phyloP scores from a whole-genome alignment of 2,797 vertebrate species.

The Ptychobarbus kaznakovi region DNA sequence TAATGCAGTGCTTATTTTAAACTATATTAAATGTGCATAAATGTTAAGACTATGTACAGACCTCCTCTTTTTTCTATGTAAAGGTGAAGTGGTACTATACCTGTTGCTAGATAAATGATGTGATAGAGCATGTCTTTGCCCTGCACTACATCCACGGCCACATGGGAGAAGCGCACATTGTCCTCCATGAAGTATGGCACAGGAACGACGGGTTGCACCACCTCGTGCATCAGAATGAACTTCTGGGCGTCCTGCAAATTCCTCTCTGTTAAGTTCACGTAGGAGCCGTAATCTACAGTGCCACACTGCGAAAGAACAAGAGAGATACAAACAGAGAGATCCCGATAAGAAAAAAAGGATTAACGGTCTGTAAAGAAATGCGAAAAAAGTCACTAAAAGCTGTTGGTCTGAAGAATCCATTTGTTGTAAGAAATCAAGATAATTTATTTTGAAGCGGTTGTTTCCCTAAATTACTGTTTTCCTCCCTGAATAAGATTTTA shows the following conservation, averaged over 20 bases:
- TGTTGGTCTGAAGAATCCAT: neutral
- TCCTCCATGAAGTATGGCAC: slow-evolving; percentile 96
- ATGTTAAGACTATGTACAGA: neutral
- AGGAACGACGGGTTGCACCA: slow-evolving; percentile 88
- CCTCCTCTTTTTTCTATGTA: neutral
- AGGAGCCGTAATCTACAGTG: slow-evolving; percentile 92
- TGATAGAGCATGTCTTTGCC: slow-evolving; percentile 93
- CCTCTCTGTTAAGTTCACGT: slow-evolving; percentile 91
- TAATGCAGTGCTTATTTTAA: neutral
- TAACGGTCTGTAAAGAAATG: neutral
- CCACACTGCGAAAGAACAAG: slow-evolving; percentile 81
- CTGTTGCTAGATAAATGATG: slow-evolving; percentile 95
- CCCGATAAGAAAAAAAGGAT: neutral
- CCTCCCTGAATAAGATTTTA: neutral
- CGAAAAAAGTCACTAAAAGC: neutral
- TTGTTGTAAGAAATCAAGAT: neutral
- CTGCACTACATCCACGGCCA: slow-evolving; percentile 95
- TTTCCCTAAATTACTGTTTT: slow-evolving; percentile 28
- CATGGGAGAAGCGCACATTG: slow-evolving; percentile 91
- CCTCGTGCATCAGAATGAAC: slow-evolving; percentile 96
- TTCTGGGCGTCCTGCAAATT: slow-evolving; percentile 96
- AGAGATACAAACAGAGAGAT: slow-evolving; percentile 14
- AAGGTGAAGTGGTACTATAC: slow-evolving; percentile 69
- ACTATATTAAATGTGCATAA: neutral
- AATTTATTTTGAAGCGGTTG: neutral